Evolutionary conservation across 2,888 invertebrate genomes (phyloP), one percentile per base, ranked within the genome.

Genomic region (Drosophila affinis): DNA sequence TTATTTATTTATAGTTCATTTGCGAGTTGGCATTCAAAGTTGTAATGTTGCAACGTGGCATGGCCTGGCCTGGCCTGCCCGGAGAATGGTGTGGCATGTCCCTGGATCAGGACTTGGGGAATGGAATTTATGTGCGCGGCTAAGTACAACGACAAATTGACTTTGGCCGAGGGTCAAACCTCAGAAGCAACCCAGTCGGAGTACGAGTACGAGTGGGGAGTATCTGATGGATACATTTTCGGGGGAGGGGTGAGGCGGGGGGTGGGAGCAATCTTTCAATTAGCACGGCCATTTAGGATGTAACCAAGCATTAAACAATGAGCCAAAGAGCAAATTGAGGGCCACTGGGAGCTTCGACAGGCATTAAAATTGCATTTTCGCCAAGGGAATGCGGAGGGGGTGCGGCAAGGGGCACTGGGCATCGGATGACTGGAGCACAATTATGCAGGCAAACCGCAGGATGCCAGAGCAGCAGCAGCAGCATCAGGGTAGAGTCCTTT

Each of bases 1-100:
- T 86, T 84, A 84, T 81, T 84, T 84, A 86, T 84, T 84, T 83
- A 84, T 84, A 81, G 87, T 83, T 86, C 84, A 84, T 86, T 84
- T 84, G 87, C 79, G 87, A 86, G 78, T 72, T 81, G 76, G 71
- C 84, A 74, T 74, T 83, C 81, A 82, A 79, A 79, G 81, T 61
- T 74, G 74, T 70, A 70, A 80, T 80, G 76, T 64, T 64, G 75
- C 63, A 77, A 56, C 72, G 60, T 64, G 71, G 52, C 47, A 21
- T 21, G 21, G 21, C 21, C 21, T 21, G 21, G 2, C 2, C 21
- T 21, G 21, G 21, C 9, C 27, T 48, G 32, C n/a, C n/a, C n/a
- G n/a, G 18, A 32, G 29, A 65, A 39, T 55, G 58, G 44, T 24
- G 58, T 18, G 18, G 18, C 18, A 18, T 39, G 48, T 47, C 44